These are phyloP conservation scores for Ataeniobius toweri DNA, from an alignment of 2,797 vertebrate genomes.

Conservation along the genomic window DNA sequence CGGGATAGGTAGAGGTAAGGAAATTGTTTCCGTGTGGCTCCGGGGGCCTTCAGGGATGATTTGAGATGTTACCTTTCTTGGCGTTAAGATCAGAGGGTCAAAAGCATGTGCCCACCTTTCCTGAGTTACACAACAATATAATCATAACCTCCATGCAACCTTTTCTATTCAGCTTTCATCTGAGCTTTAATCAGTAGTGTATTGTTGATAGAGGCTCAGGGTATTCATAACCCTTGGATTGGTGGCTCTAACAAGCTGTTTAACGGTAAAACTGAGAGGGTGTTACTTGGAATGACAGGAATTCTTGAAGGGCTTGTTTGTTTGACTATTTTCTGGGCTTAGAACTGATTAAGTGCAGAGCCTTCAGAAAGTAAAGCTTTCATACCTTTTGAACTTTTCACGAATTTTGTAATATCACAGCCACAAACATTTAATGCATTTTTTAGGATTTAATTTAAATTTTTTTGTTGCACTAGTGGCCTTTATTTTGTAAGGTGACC, in stretches of 20 bases:
- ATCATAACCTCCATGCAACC: slow-evolving; percentile 64
- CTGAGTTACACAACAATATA: slow-evolving; percentile 63
- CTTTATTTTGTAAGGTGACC: too few relatives aligned
- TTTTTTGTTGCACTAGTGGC: too few relatives aligned
- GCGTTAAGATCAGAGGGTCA: slow-evolving; percentile 58
- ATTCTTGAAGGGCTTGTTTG: slow-evolving; percentile 37
- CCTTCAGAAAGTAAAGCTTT: not conserved
- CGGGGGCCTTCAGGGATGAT: slow-evolving; percentile 36
- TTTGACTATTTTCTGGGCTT: slow-evolving; percentile 26
- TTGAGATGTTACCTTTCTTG: slow-evolving; percentile 61
- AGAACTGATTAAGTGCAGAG: slow-evolving; percentile 17
- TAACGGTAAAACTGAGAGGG: slow-evolving; percentile 43
- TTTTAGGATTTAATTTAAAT: not conserved
- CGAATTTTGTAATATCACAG: not conserved
- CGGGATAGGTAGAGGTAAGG: slow-evolving; percentile 55
- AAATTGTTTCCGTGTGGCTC: slow-evolving; percentile 69
- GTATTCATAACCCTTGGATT: slow-evolving; percentile 36
- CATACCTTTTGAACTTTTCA: not conserved
- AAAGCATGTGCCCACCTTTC: slow-evolving; percentile 57
- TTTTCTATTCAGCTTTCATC: slow-evolving; percentile 55
- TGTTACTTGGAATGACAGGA: slow-evolving; percentile 45
- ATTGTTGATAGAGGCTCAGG: slow-evolving; percentile 13
- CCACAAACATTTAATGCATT: not conserved
- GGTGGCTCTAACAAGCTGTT: slow-evolving; percentile 37
- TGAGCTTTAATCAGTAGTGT: slow-evolving; percentile 61